Conservation (phyloP, 2,113 vertebrate species). For the Emydocephalus ijimae region DNA sequence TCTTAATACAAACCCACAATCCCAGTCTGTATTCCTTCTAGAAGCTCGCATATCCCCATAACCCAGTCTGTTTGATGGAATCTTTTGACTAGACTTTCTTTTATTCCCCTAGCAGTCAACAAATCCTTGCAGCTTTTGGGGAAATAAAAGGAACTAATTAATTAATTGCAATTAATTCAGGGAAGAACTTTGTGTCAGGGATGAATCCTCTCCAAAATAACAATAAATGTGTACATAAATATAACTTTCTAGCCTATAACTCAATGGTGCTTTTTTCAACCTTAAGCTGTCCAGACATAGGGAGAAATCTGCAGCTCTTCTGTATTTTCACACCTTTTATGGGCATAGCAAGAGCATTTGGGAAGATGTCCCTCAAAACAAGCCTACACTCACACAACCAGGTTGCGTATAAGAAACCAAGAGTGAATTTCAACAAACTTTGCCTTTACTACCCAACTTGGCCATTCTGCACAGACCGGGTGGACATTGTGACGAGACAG, state of each 20-base stretch:
- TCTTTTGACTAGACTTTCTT: background rate
- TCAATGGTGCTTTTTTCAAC: background rate
- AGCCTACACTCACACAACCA: background rate
- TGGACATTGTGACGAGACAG: background rate
- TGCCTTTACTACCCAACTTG: background rate
- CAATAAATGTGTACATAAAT: slow-evolving; percentile 51
- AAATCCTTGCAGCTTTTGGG: background rate
- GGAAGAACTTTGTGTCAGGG: background rate
- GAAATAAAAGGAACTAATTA: background rate
- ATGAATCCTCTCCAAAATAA: slow-evolving; percentile 46
- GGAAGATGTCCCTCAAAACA: background rate
- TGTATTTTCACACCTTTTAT: background rate
- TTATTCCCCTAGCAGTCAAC: background rate
- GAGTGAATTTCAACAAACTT: too few relatives aligned
- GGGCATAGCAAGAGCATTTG: background rate
- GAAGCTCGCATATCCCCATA: background rate
- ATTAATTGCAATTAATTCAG: background rate
- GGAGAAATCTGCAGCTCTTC: background rate
- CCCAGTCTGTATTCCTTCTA: background rate
- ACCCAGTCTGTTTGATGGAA: background rate
- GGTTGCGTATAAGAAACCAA: background rate
- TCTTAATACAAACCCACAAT: background rate
- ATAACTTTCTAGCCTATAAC: slow-evolving; percentile 27
- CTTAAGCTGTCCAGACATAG: background rate
- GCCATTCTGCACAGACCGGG: background rate